Evolutionary conservation across 2,797 vertebrate species (phyloP).

Genomic region (Denticeps clupeoides): DNA sequence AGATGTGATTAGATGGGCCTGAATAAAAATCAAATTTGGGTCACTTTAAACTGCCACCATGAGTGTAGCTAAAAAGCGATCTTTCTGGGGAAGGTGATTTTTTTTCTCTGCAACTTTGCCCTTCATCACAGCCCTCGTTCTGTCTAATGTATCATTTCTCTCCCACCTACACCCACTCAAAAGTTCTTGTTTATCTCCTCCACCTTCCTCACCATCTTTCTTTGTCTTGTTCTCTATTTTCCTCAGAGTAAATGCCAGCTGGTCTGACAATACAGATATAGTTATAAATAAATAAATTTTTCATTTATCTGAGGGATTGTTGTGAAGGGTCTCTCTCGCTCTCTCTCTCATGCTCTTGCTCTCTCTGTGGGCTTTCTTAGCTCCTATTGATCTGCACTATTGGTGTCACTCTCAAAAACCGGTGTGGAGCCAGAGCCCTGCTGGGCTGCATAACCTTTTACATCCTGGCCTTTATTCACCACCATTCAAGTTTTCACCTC

Average conservation of each 20-base stretch:
- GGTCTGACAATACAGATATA: too few relatives aligned
- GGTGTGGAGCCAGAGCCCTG: too few relatives aligned
- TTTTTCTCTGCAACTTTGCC: slow-evolving; percentile 19
- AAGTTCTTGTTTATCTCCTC: neutral
- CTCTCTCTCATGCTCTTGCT: slow-evolving; percentile 4
- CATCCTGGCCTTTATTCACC: slow-evolving; percentile 33
- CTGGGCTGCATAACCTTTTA: slow-evolving; percentile 54
- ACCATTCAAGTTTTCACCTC: slow-evolving; percentile 33
- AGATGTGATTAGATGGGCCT: too few relatives aligned
- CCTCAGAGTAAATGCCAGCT: slow-evolving; percentile 47
- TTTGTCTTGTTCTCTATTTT: too few relatives aligned
- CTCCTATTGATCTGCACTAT: slow-evolving; percentile 59
- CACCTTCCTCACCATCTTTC: neutral
- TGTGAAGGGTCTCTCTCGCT: too few relatives aligned
- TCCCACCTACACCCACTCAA: too few relatives aligned
- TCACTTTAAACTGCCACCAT: too few relatives aligned
- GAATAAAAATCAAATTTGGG: too few relatives aligned
- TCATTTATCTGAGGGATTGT: too few relatives aligned
- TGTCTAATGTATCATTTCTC: neutral
- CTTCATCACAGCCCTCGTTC: slow-evolving; percentile 19
- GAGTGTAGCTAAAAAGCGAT: too few relatives aligned
- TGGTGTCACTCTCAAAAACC: slow-evolving; percentile 58
- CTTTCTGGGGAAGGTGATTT: slow-evolving; percentile 24
- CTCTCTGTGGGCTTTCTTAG: slow-evolving; percentile 46
- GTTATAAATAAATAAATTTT: too few relatives aligned